Percentiles rank a stretch among this genome's conserved stretches.
These are phyloP conservation scores for Coilia nasus DNA, from an alignment of 2,797 vertebrate species.

Conservation along the genomic window DNA sequence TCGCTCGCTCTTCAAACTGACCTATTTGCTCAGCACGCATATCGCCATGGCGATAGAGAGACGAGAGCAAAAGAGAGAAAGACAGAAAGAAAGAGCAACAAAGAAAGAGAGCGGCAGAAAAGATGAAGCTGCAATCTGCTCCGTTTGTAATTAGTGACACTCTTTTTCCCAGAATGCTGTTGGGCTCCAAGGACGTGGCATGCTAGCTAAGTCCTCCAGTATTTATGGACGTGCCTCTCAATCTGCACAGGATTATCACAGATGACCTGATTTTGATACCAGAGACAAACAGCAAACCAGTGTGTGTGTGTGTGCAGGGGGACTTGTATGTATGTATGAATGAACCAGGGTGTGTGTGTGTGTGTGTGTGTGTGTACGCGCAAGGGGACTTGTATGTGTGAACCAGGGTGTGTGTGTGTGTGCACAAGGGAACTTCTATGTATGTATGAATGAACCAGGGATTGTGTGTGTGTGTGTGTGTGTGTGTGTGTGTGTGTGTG, in stretches of 20 bases:
- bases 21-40: slow-evolving; percentile 10
- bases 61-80: background rate
- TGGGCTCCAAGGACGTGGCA: background rate
- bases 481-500: no score
- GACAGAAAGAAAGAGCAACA: background rate
- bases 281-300: no score
- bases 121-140: background rate
- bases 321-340: no score
- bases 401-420: no score
- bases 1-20: background rate
- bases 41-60: background rate
- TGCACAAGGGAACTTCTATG: no score
- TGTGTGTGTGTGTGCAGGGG: no score
- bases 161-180: background rate
- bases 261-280: background rate
- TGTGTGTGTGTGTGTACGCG: background rate
- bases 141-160: no score
- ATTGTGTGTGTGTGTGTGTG: no score
- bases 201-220: background rate
- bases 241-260: background rate
- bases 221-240: background rate
- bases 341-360: no score
- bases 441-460: no score
- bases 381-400: no score
- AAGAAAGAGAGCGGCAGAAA: background rate